Conservation (phyloP, 2,113 vertebrate genomes). For the Loxodonta africana region DNA sequence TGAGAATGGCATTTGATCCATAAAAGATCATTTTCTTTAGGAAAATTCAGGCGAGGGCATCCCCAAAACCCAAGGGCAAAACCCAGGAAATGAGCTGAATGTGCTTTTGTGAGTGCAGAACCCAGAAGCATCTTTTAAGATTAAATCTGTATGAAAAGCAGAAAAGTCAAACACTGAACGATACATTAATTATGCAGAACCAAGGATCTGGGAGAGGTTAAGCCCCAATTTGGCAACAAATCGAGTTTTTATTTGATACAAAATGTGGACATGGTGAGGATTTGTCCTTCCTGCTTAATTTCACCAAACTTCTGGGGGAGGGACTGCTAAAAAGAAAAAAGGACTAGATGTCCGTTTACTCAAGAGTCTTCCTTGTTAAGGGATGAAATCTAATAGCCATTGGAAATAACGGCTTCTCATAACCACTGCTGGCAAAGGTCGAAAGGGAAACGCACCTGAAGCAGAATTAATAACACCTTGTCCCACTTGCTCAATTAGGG, state of each 20-base stretch:
- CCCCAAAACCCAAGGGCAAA: slow-evolving; percentile 81
- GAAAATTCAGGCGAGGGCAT: slow-evolving; percentile 79
- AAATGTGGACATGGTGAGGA: slow-evolving; percentile 74
- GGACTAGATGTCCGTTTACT: slow-evolving; percentile 28
- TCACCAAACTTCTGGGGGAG: slow-evolving; percentile 70
- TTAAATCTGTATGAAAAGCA: slow-evolving; percentile 84
- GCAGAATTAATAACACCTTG: slow-evolving; percentile 70
- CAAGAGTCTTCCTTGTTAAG: slow-evolving; percentile 72
- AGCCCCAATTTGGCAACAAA: slow-evolving; percentile 85
- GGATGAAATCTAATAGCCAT: slow-evolving; percentile 67
- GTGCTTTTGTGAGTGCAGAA: slow-evolving; percentile 82
- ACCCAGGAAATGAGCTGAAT: slow-evolving; percentile 70
- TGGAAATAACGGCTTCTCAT: slow-evolving; percentile 63
- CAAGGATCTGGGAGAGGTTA: slow-evolving; percentile 85
- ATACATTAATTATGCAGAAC: slow-evolving; percentile 86
- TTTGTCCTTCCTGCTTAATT: slow-evolving; percentile 82
- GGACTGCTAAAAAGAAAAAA: slow-evolving; percentile 74
- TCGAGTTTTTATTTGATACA: slow-evolving; percentile 85
- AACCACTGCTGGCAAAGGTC: slow-evolving; percentile 67
- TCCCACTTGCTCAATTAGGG: slow-evolving; percentile 78
- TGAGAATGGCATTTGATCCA: background rate
- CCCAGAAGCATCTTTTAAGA: slow-evolving; percentile 84
- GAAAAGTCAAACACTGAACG: slow-evolving; percentile 85
- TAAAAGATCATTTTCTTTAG: slow-evolving; percentile 77
- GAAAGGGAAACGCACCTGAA: slow-evolving; percentile 78